A percentile compares a stretch with the other conserved stretches of the same genome.
Evolutionary conservation across 2,888 invertebrate species (phyloP).

Genomic region (Catocala fraxini): DNA sequence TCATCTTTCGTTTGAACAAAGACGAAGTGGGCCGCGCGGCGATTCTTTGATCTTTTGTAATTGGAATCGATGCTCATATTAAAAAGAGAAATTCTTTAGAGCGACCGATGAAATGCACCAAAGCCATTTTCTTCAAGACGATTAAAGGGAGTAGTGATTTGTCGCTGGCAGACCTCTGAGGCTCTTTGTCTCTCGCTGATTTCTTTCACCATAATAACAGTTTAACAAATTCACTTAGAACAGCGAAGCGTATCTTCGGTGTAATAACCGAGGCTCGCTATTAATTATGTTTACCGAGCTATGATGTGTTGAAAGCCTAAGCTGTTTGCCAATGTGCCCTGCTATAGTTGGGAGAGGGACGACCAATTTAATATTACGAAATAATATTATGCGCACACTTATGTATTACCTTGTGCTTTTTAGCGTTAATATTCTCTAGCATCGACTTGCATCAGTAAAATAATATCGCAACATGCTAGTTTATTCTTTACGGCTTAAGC

Average conservation of each 20-base stretch:
- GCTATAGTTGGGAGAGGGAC: constrained; percentile 29
- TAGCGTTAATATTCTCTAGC: too few relatives aligned
- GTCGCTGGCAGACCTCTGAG: constrained; percentile 50
- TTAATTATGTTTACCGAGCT: constrained; percentile 50
- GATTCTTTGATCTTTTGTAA: constrained; percentile 88
- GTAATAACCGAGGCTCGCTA: constrained; percentile 32
- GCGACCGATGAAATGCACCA: constrained; percentile 84
- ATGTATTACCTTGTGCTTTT: constrained; percentile 15
- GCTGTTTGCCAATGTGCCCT: constrained; percentile 46
- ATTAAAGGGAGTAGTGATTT: constrained; percentile 79
- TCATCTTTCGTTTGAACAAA: constrained; percentile 88
- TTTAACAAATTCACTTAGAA: constrained; percentile 20
- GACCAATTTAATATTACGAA: constrained; percentile 33
- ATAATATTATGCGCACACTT: constrained; percentile 38
- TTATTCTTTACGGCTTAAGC: too few relatives aligned
- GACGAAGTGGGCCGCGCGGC: constrained; percentile 87
- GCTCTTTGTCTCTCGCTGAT: constrained; percentile 44
- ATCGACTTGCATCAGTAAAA: too few relatives aligned
- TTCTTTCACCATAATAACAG: constrained; percentile 38
- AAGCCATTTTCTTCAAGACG: constrained; percentile 83
- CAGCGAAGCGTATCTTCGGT: constrained; percentile 25
- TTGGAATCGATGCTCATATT: constrained; percentile 88
- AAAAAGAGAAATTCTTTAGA: constrained; percentile 85
- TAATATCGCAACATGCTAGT: too few relatives aligned
- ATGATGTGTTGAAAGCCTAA: constrained; percentile 40